phyloP scores from a whole-genome alignment of 2,888 invertebrate genomes.

The Aethes cnicana region DNA sequence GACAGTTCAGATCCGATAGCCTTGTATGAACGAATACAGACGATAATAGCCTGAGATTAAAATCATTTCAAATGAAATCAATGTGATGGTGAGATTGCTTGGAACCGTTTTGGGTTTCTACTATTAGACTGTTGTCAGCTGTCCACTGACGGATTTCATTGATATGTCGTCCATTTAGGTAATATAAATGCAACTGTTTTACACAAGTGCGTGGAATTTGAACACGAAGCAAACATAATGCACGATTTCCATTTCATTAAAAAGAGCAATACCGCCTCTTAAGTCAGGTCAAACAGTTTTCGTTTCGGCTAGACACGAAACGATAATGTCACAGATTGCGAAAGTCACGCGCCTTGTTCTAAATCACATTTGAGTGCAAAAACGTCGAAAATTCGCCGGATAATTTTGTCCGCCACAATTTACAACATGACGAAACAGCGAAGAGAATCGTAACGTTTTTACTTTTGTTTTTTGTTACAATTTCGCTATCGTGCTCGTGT shows the following conservation, averaged over 20 bases:
- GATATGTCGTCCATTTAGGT: neutral
- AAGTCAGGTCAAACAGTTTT: constrained; percentile 68
- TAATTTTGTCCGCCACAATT: constrained; percentile 56
- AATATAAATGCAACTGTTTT: neutral
- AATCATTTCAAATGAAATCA: constrained; percentile 74
- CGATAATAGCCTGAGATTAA: constrained; percentile 71
- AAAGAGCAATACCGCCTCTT: constrained; percentile 39
- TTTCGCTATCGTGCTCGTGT: constrained; percentile 43
- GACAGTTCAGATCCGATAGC: constrained; percentile 64
- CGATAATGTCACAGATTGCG: constrained; percentile 70
- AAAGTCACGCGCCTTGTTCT: constrained; percentile 69
- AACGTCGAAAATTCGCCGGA: constrained; percentile 57
- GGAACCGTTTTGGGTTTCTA: constrained; percentile 52
- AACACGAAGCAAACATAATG: neutral
- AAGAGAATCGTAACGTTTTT: constrained; percentile 44
- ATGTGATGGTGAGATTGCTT: constrained; percentile 54
- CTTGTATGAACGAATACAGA: constrained; percentile 62
- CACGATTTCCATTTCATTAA: constrained; percentile 15
- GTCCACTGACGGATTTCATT: constrained; percentile 18
- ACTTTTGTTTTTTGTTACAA: constrained; percentile 46
- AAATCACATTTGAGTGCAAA: constrained; percentile 63
- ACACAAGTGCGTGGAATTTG: neutral
- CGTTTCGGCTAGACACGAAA: constrained; percentile 73
- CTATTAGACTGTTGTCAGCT: constrained; percentile 38
- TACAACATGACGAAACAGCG: constrained; percentile 49